phyloP scores from a whole-genome alignment of 1,140 invertebrate species.

The Lordiphosa clarofinis region DNA sequence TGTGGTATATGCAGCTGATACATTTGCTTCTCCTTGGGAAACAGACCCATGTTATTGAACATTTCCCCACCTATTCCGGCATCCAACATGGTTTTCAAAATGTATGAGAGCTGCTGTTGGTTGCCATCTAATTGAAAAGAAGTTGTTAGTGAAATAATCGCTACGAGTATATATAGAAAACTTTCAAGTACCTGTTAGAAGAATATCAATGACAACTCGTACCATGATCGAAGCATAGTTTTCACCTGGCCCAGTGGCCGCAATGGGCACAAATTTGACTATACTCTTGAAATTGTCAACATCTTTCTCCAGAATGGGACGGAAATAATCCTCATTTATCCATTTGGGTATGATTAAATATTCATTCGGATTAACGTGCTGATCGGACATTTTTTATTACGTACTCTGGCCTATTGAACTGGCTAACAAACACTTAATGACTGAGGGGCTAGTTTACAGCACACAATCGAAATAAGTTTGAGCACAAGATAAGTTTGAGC shows the following conservation, averaged over 20 bases:
- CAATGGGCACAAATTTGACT: conserved; percentile 45
- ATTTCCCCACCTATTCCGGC: conserved; percentile 34
- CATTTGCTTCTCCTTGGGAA: conserved; percentile 64
- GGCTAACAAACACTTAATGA: neutral
- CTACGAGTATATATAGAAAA: neutral
- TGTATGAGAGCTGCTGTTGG: conserved; percentile 45
- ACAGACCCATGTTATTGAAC: conserved; percentile 42
- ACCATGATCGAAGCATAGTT: conserved; percentile 72
- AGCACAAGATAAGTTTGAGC: no score
- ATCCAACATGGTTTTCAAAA: conserved; percentile 61
- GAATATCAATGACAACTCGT: conserved; percentile 47
- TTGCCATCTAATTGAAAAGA: conserved; percentile 44
- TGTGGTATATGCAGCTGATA: conserved; percentile 58
- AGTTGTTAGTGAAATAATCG: conserved; percentile 54
- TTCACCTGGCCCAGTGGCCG: conserved; percentile 68
- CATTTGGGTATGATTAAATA: conserved; percentile 69
- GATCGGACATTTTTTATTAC: conserved; percentile 1
- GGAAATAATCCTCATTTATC: conserved; percentile 79
- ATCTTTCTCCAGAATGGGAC: conserved; percentile 69
- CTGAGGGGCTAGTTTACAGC: no score
- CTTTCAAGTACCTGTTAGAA: conserved; percentile 52
- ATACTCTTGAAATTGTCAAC: conserved; percentile 35
- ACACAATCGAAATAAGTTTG: no score
- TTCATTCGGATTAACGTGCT: conserved; percentile 56
- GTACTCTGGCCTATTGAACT: no score